Conservation (phyloP, 2,113 vertebrate genomes). For the Aphelocoma coerulescens region DNA sequence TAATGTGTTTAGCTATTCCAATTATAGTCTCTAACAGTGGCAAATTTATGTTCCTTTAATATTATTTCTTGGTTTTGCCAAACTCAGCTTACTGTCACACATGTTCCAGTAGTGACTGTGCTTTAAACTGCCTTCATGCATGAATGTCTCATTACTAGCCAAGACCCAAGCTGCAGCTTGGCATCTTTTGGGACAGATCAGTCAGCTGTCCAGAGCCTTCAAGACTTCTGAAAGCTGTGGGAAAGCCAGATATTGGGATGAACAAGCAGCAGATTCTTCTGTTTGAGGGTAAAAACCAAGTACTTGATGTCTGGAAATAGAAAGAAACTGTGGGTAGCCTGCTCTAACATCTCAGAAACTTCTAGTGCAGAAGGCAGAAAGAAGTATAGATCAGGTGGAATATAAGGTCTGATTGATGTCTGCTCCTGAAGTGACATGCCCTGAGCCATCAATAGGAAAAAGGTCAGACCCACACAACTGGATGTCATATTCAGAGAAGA, state of each 20-base stretch:
- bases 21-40: conserved; percentile 18
- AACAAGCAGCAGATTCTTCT: background rate
- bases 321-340: background rate
- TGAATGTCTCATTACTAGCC: background rate
- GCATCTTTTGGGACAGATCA: background rate
- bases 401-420: background rate
- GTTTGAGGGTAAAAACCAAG: background rate
- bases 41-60: background rate
- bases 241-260: background rate
- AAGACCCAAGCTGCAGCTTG: background rate
- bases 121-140: background rate
- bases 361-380: background rate
- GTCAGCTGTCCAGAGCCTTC: background rate
- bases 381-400: background rate
- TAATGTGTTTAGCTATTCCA: background rate
- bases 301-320: background rate
- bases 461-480: background rate
- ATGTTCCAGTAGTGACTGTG: background rate
- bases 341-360: background rate
- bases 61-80: background rate
- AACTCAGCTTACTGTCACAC: background rate
- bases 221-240: background rate
- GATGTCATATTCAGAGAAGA: background rate
- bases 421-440: background rate
- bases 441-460: background rate